Evolutionary conservation across 2,888 invertebrate genomes (phyloP), one percentile per base, ranked within the genome.

Genomic region (Acanthoscelides obtectus): DNA sequence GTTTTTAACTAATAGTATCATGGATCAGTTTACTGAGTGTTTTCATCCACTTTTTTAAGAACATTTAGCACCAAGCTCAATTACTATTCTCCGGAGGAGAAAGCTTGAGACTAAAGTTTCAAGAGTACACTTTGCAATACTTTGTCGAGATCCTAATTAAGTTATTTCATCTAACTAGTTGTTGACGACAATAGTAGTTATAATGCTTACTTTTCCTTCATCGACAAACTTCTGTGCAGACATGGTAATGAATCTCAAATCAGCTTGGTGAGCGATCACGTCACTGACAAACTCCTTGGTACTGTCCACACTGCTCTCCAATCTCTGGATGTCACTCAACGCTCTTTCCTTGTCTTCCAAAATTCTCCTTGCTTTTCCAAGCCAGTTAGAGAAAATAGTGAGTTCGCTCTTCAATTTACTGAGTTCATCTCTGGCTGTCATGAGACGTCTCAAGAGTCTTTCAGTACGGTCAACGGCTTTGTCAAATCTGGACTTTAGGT

Each of bases 211-310:
- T 88, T 96, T 96, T 84, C 96, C 95, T 86, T 98, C 97, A 80
- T 98, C 97, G 22, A 97, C 92, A 84, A 97, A 98, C 86, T 97
- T 97, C 87, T 97, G 97, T 0, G 96, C 96, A 0, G 97, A 93
- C 94, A 98, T 97, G 2, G 96, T 96, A 78, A 98, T 96, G 85
- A 98, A 98, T 72, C 98, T 88, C 27, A 98, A 87, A 86, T 98
- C 98, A 0, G 97, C 98, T 84, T 98, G 97, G 83, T 98, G 98
- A 0, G 96, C 94, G 81, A 98, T 96, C 1, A 98, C 96, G 85
- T 97, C 97, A 75, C 93, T 94, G 27, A 96, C 94, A 84, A 97
- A 95, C 80, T 95, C 96, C 63, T 94, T 89, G 4, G 94, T 93
- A n/a, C 92, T 90, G 77, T 96, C 95, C 22, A 91, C 89, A 81